Percentiles rank a stretch among this genome's conserved stretches.
Conservation (phyloP, 2,797 vertebrate species). For the Hypotaenidia okinawae region DNA sequence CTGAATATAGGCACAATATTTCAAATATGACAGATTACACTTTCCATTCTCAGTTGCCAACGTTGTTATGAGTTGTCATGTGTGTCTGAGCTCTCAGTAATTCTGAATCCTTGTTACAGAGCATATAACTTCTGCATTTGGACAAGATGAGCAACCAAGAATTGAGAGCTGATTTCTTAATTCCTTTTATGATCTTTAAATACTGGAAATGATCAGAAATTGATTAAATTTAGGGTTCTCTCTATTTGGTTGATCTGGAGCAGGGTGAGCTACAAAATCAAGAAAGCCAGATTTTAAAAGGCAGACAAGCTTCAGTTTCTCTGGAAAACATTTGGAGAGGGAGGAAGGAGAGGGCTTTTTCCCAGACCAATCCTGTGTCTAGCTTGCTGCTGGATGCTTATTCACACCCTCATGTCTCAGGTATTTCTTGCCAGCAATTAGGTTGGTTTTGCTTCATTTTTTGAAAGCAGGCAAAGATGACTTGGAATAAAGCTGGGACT, state of each 20-base stretch:
- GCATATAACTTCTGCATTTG: not conserved
- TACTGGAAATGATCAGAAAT: not conserved
- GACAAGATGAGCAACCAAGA: not conserved
- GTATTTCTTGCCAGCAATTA: not conserved
- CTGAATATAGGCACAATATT: constrained; percentile 15
- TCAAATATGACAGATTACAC: not conserved
- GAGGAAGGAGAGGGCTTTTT: not conserved
- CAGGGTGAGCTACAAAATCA: not conserved
- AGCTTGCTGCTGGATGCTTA: not conserved
- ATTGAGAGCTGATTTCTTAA: not conserved
- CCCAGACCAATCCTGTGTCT: not conserved
- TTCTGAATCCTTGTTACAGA: not conserved
- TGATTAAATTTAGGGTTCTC: not conserved
- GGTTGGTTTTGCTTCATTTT: not conserved
- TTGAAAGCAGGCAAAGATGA: not conserved
- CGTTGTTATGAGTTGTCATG: not conserved
- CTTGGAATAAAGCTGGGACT: not conserved
- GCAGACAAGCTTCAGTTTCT: not conserved
- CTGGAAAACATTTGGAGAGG: not conserved
- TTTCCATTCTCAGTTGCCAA: not conserved
- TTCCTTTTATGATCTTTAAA: not conserved
- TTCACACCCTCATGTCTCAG: not conserved
- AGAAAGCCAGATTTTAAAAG: not conserved
- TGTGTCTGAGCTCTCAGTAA: not conserved
- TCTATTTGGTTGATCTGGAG: not conserved